Evolutionary conservation across 2,113 vertebrate genomes (phyloP).

Genomic region (Corythornis madagascariensis): DNA sequence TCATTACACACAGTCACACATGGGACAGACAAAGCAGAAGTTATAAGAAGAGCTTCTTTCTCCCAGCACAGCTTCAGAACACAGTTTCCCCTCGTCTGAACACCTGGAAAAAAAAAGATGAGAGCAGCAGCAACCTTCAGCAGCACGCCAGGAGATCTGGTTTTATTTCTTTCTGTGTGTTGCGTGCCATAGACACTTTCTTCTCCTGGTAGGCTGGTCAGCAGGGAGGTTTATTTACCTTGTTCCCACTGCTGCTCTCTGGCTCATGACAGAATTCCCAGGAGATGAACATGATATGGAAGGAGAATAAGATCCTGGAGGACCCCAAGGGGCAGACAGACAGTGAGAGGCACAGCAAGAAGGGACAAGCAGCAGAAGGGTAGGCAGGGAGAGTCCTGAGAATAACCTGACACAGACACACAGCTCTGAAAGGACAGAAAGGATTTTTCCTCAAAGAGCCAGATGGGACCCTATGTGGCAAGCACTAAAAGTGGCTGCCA

Average conservation of each 20-base stretch:
- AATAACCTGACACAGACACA: not conserved
- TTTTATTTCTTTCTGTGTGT: not conserved
- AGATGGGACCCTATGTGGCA: not conserved
- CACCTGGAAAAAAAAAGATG: not conserved
- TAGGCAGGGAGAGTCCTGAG: not conserved
- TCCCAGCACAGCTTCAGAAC: not conserved
- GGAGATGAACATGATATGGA: not conserved
- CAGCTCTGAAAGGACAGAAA: not conserved
- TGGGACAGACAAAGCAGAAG: not conserved
- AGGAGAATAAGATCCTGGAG: not conserved
- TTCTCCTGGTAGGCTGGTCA: not conserved
- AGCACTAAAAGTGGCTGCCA: not conserved
- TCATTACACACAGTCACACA: not conserved
- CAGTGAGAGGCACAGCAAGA: not conserved
- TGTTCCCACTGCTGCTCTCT: not conserved
- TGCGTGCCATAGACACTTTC: not conserved
- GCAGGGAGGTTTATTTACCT: not conserved
- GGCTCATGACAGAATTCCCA: not conserved
- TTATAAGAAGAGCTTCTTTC: not conserved
- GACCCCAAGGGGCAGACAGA: not conserved
- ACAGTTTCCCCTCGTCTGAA: not conserved
- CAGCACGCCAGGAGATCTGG: rapidly evolving
- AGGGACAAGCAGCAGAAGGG: not conserved
- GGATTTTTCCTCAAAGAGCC: not conserved
- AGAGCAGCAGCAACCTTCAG: not conserved